phyloP scores from a whole-genome alignment of 2,113 vertebrate genomes.

The Oncorhynchus gorbuscha region DNA sequence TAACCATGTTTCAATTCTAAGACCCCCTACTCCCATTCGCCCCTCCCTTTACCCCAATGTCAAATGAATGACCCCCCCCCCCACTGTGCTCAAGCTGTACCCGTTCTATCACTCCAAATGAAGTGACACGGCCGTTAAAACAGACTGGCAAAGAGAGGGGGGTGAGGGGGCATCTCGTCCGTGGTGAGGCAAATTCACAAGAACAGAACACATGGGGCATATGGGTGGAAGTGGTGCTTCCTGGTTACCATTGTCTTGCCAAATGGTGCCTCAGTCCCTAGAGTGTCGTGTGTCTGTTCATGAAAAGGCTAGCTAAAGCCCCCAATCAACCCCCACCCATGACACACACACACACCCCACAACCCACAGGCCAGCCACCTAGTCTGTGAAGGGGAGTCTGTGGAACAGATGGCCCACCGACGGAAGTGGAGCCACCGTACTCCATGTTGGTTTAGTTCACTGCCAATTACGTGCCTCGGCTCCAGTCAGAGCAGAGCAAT shows the following conservation, averaged over 20 bases:
- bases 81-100: constrained; percentile 61
- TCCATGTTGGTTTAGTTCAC: constrained; percentile 74
- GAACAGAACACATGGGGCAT: constrained; percentile 48
- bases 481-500: not conserved
- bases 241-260: constrained; percentile 61
- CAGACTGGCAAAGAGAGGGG: constrained; percentile 54
- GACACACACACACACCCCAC: constrained; percentile 2
- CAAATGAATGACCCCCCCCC: constrained; percentile 51
- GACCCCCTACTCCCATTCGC: not conserved
- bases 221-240: constrained; percentile 61
- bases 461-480: constrained; percentile 52
- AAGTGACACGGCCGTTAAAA: constrained; percentile 47
- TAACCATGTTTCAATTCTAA: constrained; percentile 18
- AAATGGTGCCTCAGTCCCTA: constrained; percentile 57
- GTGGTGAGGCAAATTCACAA: constrained; percentile 57
- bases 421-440: constrained; percentile 57
- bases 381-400: constrained; percentile 32
- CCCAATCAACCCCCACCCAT: constrained; percentile 21
- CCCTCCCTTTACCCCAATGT: constrained; percentile 28
- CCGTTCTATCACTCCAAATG: constrained; percentile 57
- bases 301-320: constrained; percentile 18
- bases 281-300: constrained; percentile 49
- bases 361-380: constrained; percentile 30
- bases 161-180: constrained; percentile 10
- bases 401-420: constrained; percentile 72